phyloP scores from a whole-genome alignment of 2,113 vertebrate species.

The Odontesthes bonariensis region DNA sequence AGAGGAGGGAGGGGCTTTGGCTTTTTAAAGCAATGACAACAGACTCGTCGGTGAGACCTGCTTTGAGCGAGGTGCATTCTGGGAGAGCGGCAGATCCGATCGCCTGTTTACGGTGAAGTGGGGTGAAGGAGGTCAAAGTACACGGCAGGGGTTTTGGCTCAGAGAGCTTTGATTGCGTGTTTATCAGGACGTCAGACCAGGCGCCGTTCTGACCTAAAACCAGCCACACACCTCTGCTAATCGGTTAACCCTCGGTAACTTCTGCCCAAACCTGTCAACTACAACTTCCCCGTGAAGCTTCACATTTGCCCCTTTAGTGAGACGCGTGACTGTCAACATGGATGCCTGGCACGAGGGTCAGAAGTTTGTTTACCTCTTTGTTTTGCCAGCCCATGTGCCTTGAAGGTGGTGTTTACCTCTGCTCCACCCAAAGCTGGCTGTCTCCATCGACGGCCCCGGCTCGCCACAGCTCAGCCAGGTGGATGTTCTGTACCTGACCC shows the following conservation, averaged over 20 bases:
- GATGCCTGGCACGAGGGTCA: constrained; percentile 11
- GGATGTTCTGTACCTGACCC: constrained; percentile 72
- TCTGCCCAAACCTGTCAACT: not conserved
- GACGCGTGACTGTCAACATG: constrained; percentile 13
- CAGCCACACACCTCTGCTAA: constrained; percentile 7
- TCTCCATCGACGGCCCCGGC: constrained; percentile 10
- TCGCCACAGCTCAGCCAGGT: constrained; percentile 63
- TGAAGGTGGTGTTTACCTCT: constrained; percentile 42
- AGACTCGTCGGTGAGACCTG: constrained; percentile 33
- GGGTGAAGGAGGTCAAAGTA: constrained; percentile 52
- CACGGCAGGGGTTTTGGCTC: not conserved
- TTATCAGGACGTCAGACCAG: constrained; percentile 17
- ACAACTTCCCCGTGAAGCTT: not conserved
- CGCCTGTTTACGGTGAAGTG: constrained; percentile 51
- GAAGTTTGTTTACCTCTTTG: constrained; percentile 55
- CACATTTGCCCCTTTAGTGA: not conserved
- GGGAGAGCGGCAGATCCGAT: constrained; percentile 23
- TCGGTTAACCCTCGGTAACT: not conserved
- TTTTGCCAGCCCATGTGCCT: constrained; percentile 52
- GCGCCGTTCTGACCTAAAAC: constrained; percentile 21
- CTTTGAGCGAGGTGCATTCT: constrained; percentile 53
- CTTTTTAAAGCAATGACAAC: constrained; percentile 58
- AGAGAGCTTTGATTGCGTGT: constrained; percentile 27
- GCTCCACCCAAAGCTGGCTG: constrained; percentile 4
- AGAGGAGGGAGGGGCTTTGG: constrained; percentile 17